phyloP scores from a whole-genome alignment of 2,888 invertebrate species.

The Eristalis arbustorum region DNA sequence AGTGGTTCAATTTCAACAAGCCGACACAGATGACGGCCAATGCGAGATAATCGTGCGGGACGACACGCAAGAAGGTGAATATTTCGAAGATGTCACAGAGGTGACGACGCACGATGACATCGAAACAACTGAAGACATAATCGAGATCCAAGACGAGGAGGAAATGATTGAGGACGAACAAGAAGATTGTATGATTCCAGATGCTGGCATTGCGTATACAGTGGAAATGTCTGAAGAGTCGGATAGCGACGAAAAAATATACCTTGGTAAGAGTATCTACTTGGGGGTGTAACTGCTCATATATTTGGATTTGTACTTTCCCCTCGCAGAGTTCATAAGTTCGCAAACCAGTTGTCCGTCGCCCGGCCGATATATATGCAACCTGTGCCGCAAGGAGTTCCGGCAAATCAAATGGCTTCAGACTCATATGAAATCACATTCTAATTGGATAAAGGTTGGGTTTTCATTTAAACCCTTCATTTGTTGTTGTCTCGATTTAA shows the following conservation, averaged over 20 bases:
- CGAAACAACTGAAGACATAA: constrained; percentile 77
- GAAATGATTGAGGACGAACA: constrained; percentile 72
- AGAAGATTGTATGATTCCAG: constrained; percentile 57
- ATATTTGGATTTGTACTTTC: constrained; percentile 35
- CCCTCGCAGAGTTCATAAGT: constrained; percentile 79
- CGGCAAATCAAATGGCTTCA: constrained; percentile 84
- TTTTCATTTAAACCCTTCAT: background rate
- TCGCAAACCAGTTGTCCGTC: constrained; percentile 82
- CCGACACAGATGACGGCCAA: constrained; percentile 69
- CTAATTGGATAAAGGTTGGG: constrained; percentile 83
- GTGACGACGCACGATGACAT: constrained; percentile 75
- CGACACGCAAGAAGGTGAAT: constrained; percentile 76
- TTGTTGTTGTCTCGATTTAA: constrained; percentile 24
- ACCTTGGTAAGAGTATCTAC: constrained; percentile 42
- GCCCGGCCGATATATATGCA: constrained; percentile 83
- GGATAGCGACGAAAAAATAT: constrained; percentile 63
- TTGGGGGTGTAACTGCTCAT: constrained; percentile 11
- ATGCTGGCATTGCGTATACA: constrained; percentile 51
- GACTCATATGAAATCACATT: constrained; percentile 84
- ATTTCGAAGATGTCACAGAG: constrained; percentile 77
- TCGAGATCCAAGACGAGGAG: constrained; percentile 73
- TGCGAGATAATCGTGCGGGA: constrained; percentile 77
- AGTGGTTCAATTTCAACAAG: constrained; percentile 73
- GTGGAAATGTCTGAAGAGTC: constrained; percentile 67
- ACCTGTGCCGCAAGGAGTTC: constrained; percentile 84